phyloP scores from a whole-genome alignment of 1,140 invertebrate genomes.

The Stegodyphus mimosarum region DNA sequence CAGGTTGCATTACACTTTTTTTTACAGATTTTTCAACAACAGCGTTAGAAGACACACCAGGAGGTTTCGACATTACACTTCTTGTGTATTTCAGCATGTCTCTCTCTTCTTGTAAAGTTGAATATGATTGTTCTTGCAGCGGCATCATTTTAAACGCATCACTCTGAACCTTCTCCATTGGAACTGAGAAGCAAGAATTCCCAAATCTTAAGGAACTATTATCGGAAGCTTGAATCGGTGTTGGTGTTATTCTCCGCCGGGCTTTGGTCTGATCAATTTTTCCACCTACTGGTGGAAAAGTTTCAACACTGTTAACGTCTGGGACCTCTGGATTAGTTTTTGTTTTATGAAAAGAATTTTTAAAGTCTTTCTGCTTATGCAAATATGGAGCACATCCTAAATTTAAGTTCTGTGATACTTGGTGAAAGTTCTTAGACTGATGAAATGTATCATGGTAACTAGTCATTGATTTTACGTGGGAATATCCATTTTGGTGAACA shows the following conservation, averaged over 20 bases:
- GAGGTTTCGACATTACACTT: not conserved
- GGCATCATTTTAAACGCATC: conserved; percentile 11
- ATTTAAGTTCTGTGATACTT: not conserved
- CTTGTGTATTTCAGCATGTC: conserved; percentile 28
- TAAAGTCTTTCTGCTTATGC: not conserved
- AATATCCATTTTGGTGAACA: not conserved
- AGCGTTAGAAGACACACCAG: not conserved
- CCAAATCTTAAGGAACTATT: conserved; percentile 25
- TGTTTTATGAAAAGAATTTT: not conserved
- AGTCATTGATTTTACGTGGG: not conserved
- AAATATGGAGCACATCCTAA: not conserved
- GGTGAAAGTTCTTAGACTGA: not conserved
- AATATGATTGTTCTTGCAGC: not conserved
- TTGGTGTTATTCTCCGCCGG: conserved; percentile 36
- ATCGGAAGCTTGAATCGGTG: conserved; percentile 3
- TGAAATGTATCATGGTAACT: not conserved
- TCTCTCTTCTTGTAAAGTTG: conserved; percentile 33
- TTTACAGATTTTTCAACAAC: not conserved
- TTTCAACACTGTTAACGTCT: conserved; percentile 21
- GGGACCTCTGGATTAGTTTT: not conserved
- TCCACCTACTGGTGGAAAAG: conserved; percentile 33
- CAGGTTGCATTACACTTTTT: not conserved
- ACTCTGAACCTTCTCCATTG: not conserved
- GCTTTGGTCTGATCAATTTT: conserved; percentile 16
- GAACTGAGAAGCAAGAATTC: not conserved